phyloP scores from a whole-genome alignment of 2,888 invertebrate species.

The Metacarcinus magister region DNA sequence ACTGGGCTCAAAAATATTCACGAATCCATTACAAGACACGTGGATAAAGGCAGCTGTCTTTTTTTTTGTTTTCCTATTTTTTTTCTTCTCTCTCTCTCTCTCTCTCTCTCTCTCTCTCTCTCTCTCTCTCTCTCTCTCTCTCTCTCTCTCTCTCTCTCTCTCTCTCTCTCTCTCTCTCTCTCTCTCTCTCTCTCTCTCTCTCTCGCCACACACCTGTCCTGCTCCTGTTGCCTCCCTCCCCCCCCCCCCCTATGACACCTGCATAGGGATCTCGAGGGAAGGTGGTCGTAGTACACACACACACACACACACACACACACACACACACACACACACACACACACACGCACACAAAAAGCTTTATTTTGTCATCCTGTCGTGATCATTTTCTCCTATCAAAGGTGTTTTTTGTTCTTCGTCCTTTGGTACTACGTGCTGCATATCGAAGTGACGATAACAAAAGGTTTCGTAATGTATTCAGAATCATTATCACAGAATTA shows the following conservation, averaged over 20 bases:
- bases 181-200: not conserved
- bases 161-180: constrained; percentile 48
- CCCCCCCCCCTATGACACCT: not conserved
- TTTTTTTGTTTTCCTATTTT: not conserved
- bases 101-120: not conserved
- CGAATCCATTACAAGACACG: constrained; percentile 27
- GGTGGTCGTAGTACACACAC: not conserved
- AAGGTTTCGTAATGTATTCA: not conserved
- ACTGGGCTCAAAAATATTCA: not conserved
- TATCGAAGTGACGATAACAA: not conserved
- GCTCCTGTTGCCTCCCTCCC: too few relatives aligned
- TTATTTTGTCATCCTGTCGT: not conserved
- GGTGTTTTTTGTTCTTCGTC: not conserved
- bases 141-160: not conserved
- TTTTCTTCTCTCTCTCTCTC: constrained; percentile 18
- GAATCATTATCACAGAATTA: not conserved
- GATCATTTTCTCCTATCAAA: not conserved
- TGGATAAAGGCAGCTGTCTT: not conserved
- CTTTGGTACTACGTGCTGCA: not conserved
- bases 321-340: not conserved
- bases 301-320: constrained; percentile 14
- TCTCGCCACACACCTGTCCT: too few relatives aligned
- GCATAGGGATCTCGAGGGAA: not conserved
- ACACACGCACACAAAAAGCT: not conserved
- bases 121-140: not conserved